Percentiles rank a stretch among this genome's conserved stretches.
These are phyloP conservation scores for Oreochromis aureus DNA, from an alignment of 2,113 vertebrate species.

Conservation along the genomic window DNA sequence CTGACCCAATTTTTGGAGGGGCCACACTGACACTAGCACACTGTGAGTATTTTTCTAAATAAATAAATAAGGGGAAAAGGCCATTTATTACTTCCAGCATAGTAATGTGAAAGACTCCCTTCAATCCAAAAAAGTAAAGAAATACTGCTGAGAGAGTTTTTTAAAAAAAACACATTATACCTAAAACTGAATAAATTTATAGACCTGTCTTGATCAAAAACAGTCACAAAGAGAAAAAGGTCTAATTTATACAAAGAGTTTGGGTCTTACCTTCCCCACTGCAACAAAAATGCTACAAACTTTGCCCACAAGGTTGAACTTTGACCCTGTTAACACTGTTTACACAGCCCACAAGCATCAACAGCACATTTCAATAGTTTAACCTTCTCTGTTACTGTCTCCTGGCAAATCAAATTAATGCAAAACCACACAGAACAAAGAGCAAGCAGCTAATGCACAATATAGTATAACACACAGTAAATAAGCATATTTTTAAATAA, in stretches of 20 bases:
- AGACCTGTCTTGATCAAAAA: neutral
- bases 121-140: neutral
- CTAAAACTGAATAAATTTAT: neutral
- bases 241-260: neutral
- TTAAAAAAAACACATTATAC: neutral
- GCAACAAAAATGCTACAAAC: slow-evolving; percentile 35
- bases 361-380: neutral
- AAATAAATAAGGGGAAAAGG: neutral
- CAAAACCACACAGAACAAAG: neutral
- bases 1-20: neutral
- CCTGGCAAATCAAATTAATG: neutral
- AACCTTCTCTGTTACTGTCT: neutral
- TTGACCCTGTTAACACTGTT: slow-evolving; percentile 52
- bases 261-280: slow-evolving; percentile 49
- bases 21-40: neutral
- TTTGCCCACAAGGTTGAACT: slow-evolving; percentile 54
- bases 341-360: slow-evolving; percentile 38
- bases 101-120: neutral
- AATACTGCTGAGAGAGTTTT: neutral
- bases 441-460: neutral
- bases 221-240: neutral
- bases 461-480: neutral
- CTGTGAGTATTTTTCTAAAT: neutral
- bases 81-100: neutral
- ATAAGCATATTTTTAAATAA: neutral